A percentile compares a stretch with the other conserved stretches of the same genome.
phyloP scores from a whole-genome alignment of 1,140 invertebrate genomes.

The Ptiloglossa arizonensis region DNA sequence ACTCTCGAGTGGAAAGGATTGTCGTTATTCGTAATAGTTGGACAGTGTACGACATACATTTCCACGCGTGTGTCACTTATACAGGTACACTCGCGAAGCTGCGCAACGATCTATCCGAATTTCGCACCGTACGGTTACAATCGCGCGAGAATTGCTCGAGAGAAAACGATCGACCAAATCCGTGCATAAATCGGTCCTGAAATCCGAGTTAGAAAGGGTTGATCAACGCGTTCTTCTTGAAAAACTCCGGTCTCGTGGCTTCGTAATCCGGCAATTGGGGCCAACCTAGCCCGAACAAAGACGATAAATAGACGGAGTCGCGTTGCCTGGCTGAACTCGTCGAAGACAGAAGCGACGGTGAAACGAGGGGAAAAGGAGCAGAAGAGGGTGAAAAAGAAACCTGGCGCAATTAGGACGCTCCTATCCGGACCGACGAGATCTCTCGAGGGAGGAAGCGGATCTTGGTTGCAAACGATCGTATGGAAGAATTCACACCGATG shows the following conservation, averaged over 20 bases:
- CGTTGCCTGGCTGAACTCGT: neutral
- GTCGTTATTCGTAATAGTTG: no score
- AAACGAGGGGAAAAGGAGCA: constrained; percentile 1
- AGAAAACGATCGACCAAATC: no score
- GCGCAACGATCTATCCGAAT: no score
- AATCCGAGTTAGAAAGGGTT: no score
- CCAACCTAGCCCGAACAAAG: constrained; percentile 16
- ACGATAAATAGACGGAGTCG: constrained; percentile 4
- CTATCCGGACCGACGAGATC: neutral
- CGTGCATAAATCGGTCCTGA: no score
- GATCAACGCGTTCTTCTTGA: neutral
- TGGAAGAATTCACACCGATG: constrained; percentile 24
- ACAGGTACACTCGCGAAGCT: no score
- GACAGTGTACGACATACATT: no score
- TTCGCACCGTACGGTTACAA: no score
- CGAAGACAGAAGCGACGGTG: neutral
- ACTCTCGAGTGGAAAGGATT: no score
- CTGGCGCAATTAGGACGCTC: constrained; percentile 39
- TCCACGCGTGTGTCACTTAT: no score
- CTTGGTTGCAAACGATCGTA: constrained; percentile 23
- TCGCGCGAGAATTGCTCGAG: no score
- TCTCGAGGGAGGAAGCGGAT: constrained; percentile 12
- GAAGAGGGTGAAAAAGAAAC: constrained; percentile 30
- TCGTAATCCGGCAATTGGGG: constrained; percentile 29
- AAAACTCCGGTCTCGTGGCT: neutral